Conservation (phyloP, 2,797 vertebrate species). For the Pantherophis alleghaniensis region DNA sequence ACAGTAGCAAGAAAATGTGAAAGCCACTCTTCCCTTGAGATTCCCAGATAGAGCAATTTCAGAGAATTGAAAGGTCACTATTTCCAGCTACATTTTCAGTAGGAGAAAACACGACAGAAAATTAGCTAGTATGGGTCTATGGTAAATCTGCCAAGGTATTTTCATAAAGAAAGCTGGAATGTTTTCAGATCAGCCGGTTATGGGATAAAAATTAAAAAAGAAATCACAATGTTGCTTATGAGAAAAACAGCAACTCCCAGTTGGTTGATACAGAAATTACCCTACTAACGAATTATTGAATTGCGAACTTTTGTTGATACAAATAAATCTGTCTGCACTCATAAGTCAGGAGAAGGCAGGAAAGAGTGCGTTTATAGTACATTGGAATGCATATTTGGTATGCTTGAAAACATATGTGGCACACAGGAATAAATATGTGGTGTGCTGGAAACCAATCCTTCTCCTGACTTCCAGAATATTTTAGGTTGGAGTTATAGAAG, state of each 20-base stretch:
- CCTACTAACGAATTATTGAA: not conserved
- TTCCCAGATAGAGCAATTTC: not conserved
- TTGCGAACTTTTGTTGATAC: not conserved
- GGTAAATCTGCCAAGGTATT: not conserved
- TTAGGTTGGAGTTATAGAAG: not conserved
- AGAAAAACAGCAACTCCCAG: not conserved
- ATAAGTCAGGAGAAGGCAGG: not conserved
- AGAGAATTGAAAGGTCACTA: conserved; percentile 25
- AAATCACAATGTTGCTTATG: not conserved
- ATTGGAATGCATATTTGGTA: not conserved
- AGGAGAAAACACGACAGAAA: conserved; percentile 1
- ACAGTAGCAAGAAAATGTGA: not conserved
- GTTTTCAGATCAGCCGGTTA: not conserved
- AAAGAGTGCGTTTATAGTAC: not conserved
- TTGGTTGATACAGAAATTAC: not conserved
- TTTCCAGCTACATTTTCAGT: conserved; percentile 3
- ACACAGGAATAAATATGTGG: not conserved
- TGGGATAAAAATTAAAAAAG: not conserved
- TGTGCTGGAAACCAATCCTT: not conserved
- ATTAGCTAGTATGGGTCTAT: not conserved
- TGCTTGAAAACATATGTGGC: not conserved
- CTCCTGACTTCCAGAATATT: not conserved
- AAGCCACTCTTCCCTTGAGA: conserved; percentile 6
- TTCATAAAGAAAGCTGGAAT: not conserved
- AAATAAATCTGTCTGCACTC: not conserved